These are phyloP conservation scores for Pogonomyrmex californicus DNA, from an alignment of 1,140 invertebrate genomes.

Conservation along the genomic window DNA sequence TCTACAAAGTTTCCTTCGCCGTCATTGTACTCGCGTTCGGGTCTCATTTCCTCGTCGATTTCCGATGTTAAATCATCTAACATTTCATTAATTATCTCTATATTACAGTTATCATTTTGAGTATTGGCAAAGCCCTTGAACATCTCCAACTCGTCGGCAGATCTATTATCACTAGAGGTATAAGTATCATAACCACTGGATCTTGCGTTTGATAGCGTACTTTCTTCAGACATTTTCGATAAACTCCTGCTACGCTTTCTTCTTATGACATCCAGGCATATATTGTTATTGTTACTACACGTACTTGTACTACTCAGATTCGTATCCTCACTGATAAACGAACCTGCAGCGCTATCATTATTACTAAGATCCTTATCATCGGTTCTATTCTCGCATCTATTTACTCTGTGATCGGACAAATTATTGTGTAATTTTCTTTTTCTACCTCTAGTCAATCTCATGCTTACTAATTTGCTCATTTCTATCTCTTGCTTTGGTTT, in stretches of 20 bases:
- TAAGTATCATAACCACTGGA: conserved; percentile 73
- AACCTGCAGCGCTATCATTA: conserved; percentile 60
- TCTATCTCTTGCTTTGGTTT: conserved; percentile 52
- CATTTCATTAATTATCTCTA: conserved; percentile 67
- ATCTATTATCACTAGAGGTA: conserved; percentile 50
- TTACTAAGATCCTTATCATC: conserved; percentile 47
- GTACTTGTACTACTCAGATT: conserved; percentile 68
- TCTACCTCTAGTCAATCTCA: conserved; percentile 34
- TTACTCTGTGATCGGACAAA: conserved; percentile 57
- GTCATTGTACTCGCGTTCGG: neutral
- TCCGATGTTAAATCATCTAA: conserved; percentile 62
- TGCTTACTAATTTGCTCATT: neutral
- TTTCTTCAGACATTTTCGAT: conserved; percentile 69
- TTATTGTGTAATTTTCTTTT: conserved; percentile 79
- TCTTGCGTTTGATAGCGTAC: conserved; percentile 46
- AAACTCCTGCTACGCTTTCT: conserved; percentile 62
- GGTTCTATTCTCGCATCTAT: conserved; percentile 52
- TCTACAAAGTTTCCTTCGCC: neutral
- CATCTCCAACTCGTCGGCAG: conserved; percentile 33
- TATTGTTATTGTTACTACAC: conserved; percentile 64
- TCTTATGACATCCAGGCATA: conserved; percentile 21
- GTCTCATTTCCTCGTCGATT: neutral
- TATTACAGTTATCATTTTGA: conserved; percentile 52
- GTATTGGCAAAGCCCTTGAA: conserved; percentile 72
- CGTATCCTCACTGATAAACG: conserved; percentile 69